Base-by-base conservation (phyloP, 2,888 invertebrate genomes). In the Eupeodes luniger region DNA sequence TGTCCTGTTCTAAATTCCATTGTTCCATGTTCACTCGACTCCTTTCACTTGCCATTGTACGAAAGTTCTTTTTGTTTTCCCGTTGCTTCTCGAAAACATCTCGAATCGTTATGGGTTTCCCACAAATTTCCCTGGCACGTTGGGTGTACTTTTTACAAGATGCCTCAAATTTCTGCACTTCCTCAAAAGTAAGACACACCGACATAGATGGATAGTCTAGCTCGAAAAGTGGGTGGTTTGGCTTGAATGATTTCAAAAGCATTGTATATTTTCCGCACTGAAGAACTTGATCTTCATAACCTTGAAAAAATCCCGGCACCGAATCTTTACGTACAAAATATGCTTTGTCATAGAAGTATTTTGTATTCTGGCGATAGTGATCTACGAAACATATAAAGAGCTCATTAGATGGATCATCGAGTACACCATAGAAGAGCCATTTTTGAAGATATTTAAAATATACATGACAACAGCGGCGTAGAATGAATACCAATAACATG, bases 341-440 rank as follows among this genome's bases (percentile, higher is more conserved):
- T 0, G 93, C 93, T 82, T 91, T 92, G 81, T 94, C 93, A 66
- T 92, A 94, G 64, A 91, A 94, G 49, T 92, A 92, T 85, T 93
- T 94, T 5, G 92, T 93, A 81, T 92, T 91, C 77, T 91, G 90
- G 9, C 92, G 90, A 81, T 92, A 91, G 69, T 91, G 91, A 62
- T 91, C 91, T 0, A 91, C 89, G 83, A 91, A 91, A 6, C 91
- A 90, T 75, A 98, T 96, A 93, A 98, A 98, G 91, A 98, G 97
- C 94, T 98, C 98, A 90, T 96, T 96, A 91, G 96, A 96, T 14
- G 95, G 94, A 92, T 98, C 98, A 87, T 97, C 96, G 16, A 98
- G 94, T 74, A 95, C 95, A 0, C 98, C 98, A 92, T 97, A 96
- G 91, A 97, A 96, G 85, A 98, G 95, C 96, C 98, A 98, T 83